Conservation (phyloP, 1,140 invertebrate genomes). For the Aleiodes sp. region DNA sequence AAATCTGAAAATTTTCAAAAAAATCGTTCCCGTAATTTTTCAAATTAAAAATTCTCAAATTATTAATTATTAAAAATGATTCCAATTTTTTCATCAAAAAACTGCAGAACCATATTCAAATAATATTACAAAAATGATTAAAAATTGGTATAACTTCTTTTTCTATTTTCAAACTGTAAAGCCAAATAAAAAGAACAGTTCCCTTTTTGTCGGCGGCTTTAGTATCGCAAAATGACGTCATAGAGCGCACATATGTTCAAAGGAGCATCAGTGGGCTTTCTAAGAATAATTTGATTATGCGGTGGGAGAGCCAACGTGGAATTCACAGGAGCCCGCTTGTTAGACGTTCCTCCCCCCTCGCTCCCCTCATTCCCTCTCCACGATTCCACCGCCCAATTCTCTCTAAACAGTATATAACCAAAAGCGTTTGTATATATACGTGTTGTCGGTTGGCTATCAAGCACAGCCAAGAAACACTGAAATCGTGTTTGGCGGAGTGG, state of each 20-base stretch:
- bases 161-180: neutral
- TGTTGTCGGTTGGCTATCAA: neutral
- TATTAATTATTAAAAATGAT: no score
- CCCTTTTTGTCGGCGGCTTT: neutral
- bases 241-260: conserved; percentile 34
- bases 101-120: no score
- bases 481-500: conserved; percentile 18
- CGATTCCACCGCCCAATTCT: conserved; percentile 24
- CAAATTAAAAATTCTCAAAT: no score
- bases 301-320: conserved; percentile 37
- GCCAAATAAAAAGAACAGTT: neutral
- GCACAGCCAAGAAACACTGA: conserved; percentile 27
- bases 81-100: no score
- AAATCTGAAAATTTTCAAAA: no score
- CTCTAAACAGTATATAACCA: no score
- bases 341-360: conserved; percentile 29
- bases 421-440: conserved; percentile 3
- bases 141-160: neutral
- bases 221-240: conserved; percentile 36
- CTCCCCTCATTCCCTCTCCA: neutral
- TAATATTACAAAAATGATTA: neutral
- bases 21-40: no score
- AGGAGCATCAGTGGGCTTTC: conserved; percentile 34
- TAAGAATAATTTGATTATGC: conserved; percentile 47
- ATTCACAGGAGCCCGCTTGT: conserved; percentile 41